phyloP scores from a whole-genome alignment of 2,888 invertebrate species.

The Mythimna vitellina region DNA sequence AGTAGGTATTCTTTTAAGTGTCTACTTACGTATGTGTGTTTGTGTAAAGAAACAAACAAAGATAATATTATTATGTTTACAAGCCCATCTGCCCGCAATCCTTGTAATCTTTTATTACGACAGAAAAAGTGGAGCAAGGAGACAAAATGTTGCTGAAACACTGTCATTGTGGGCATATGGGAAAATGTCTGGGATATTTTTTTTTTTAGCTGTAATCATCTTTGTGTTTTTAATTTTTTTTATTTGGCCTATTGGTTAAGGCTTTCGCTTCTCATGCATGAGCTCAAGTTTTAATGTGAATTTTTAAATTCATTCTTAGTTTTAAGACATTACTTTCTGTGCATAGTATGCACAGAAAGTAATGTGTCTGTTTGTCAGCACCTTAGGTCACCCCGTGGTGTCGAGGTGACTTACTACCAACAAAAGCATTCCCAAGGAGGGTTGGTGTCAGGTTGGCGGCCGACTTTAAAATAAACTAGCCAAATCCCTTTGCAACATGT shows the following conservation, averaged over 20 bases:
- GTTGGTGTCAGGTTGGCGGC: too few species aligned
- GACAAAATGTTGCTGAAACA: conserved; percentile 62
- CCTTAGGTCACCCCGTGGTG: too few species aligned
- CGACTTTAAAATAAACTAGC: too few species aligned
- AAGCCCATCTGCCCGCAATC: conserved; percentile 65
- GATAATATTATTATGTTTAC: conserved; percentile 71
- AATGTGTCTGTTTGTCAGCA: too few species aligned
- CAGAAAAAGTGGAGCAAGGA: conserved; percentile 77
- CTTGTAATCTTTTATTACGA: conserved; percentile 75
- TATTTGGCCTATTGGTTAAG: neutral
- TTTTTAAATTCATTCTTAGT: too few species aligned
- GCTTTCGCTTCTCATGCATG: too few species aligned
- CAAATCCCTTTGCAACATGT: too few species aligned
- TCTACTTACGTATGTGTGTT: conserved; percentile 10
- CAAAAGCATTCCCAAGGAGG: too few species aligned
- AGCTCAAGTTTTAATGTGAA: too few species aligned
- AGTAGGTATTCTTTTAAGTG: conserved; percentile 7
- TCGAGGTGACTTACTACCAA: too few species aligned
- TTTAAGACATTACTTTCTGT: too few species aligned
- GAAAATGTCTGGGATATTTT: conserved; percentile 28
- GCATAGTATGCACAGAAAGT: too few species aligned
- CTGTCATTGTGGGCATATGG: conserved; percentile 23
- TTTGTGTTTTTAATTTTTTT: neutral
- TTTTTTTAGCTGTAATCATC: neutral
- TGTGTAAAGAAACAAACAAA: conserved; percentile 49